Conservation (phyloP, 2,888 invertebrate species). For the Andrena haemorrhoa region DNA sequence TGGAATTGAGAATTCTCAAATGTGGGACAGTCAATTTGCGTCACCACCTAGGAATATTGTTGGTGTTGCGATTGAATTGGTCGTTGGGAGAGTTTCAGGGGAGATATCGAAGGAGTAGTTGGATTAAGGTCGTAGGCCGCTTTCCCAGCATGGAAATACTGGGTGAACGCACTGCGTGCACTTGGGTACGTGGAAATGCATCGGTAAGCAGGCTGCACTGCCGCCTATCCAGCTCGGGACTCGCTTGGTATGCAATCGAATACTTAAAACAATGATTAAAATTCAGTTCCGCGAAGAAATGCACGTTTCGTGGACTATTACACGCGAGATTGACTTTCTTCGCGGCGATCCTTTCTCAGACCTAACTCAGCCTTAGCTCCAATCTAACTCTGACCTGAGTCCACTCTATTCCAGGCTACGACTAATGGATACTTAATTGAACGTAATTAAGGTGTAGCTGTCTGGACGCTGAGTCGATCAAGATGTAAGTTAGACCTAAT, state of each 20-base stretch:
- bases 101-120: neutral
- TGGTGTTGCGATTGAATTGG: neutral
- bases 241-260: conserved; percentile 27
- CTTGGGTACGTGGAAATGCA: conserved; percentile 39
- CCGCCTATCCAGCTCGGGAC: conserved; percentile 21
- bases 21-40: no score
- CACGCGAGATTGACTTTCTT: neutral
- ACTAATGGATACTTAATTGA: no score
- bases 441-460: no score
- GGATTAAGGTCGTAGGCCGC: conserved; percentile 11
- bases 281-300: conserved; percentile 23
- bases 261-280: conserved; percentile 14
- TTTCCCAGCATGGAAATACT: conserved; percentile 30
- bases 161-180: conserved; percentile 43
- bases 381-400: neutral
- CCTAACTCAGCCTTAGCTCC: neutral
- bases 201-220: conserved; percentile 39
- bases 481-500: no score
- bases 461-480: no score
- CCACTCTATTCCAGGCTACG: no score
- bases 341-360: neutral
- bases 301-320: neutral
- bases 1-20: no score
- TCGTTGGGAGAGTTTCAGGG: neutral
- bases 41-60: neutral